phyloP scores from a whole-genome alignment of 2,113 vertebrate species.

The Bujurquina vittata region DNA sequence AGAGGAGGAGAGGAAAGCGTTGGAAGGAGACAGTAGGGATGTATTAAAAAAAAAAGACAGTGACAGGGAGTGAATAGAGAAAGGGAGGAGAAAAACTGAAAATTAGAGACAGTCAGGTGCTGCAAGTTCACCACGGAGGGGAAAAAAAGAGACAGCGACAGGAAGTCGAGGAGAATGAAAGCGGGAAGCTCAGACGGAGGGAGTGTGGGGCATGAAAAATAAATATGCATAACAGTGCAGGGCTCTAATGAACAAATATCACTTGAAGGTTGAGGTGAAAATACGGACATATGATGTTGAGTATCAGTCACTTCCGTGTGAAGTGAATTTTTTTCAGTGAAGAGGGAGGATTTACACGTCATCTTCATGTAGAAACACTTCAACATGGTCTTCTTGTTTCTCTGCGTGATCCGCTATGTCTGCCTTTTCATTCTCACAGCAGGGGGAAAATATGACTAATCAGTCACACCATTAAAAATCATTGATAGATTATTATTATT shows the following conservation, averaged over 20 bases:
- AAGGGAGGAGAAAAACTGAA: conserved; percentile 17
- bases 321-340: not conserved
- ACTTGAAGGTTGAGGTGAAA: conserved; percentile 22
- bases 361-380: not conserved
- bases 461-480: not conserved
- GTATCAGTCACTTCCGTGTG: not conserved
- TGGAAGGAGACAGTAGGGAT: conserved; percentile 17
- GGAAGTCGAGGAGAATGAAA: conserved; percentile 45
- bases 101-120: conserved; percentile 57
- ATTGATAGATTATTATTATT: no score
- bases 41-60: conserved; percentile 10
- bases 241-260: conserved; percentile 35
- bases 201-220: conserved; percentile 43
- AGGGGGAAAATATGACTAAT: not conserved
- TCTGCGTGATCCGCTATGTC: not conserved
- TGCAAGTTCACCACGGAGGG: conserved; percentile 48
- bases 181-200: conserved; percentile 24
- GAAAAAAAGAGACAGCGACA: conserved; percentile 45
- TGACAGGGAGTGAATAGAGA: conserved; percentile 3
- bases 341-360: not conserved
- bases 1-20: not conserved
- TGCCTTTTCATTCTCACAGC: no score
- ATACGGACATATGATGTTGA: conserved; percentile 7
- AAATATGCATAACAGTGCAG: conserved; percentile 25
- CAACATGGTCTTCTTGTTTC: not conserved